Conservation (phyloP, 2,888 invertebrate genomes). For the Sesamia inferens region DNA sequence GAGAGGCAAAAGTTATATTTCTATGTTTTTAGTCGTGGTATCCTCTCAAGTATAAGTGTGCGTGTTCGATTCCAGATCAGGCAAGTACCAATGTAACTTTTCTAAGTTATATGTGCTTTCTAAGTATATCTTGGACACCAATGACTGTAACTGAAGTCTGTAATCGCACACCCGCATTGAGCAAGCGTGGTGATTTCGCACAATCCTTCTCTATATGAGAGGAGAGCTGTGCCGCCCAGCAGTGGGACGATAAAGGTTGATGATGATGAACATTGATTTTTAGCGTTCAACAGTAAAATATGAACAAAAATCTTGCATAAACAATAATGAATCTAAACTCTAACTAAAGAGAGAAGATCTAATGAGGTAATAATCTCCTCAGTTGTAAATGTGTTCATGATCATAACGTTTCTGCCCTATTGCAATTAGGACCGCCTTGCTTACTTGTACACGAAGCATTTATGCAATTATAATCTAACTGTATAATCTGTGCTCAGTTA, state of each 20-base stretch:
- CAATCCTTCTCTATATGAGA: no score
- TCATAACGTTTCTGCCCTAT: constrained; percentile 7
- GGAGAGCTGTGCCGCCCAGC: no score
- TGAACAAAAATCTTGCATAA: neutral
- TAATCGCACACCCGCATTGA: no score
- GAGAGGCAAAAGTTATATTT: constrained; percentile 9
- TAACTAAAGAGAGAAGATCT: neutral
- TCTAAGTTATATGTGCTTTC: no score
- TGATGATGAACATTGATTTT: neutral
- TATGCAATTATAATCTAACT: constrained; percentile 43
- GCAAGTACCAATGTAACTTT: no score
- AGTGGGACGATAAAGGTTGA: no score
- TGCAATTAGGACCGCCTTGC: constrained; percentile 42
- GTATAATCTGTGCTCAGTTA: constrained; percentile 47
- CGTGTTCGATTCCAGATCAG: no score
- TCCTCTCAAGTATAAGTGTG: no score
- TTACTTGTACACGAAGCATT: constrained; percentile 41
- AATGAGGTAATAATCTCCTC: constrained; percentile 14
- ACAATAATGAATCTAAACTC: neutral
- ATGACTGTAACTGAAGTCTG: no score
- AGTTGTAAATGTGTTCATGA: constrained; percentile 28
- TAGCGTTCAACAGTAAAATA: constrained; percentile 5
- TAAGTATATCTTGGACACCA: no score
- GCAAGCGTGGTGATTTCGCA: no score
- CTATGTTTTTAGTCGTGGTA: neutral